Conservation (phyloP, 1,140 invertebrate species). For the Heliconius melpomene region DNA sequence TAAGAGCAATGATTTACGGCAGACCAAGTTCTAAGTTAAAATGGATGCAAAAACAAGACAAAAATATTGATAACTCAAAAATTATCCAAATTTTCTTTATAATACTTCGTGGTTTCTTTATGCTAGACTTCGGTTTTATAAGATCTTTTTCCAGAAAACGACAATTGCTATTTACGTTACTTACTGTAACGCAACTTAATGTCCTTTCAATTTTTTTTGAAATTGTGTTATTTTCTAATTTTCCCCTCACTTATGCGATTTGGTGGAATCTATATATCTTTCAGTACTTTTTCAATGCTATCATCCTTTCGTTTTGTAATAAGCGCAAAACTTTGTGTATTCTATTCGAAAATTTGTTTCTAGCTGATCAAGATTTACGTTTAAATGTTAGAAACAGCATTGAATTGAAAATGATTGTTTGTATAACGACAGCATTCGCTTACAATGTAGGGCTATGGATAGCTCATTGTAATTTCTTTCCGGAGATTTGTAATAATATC, state of each 20-base stretch:
- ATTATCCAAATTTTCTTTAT: neutral
- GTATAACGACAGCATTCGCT: neutral
- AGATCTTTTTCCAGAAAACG: neutral
- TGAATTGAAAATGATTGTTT: neutral
- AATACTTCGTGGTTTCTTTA: neutral
- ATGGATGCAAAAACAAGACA: neutral
- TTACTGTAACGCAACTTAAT: neutral
- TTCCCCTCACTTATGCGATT: neutral
- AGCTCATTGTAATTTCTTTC: neutral
- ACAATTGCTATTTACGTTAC: neutral
- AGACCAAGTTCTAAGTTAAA: neutral
- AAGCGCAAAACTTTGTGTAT: neutral
- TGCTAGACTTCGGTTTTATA: neutral
- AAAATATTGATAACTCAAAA: neutral
- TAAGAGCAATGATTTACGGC: neutral
- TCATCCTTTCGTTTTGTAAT: neutral
- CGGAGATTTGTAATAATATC: neutral
- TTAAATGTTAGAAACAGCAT: neutral
- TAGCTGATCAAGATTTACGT: neutral
- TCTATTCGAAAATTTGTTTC: neutral
- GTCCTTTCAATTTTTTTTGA: neutral
- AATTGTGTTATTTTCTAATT: neutral
- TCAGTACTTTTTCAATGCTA: neutral
- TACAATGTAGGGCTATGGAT: neutral
- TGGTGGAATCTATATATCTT: neutral